These are phyloP conservation scores for Agapornis roseicollis DNA, from an alignment of 2,113 vertebrate genomes.

Conservation along the genomic window DNA sequence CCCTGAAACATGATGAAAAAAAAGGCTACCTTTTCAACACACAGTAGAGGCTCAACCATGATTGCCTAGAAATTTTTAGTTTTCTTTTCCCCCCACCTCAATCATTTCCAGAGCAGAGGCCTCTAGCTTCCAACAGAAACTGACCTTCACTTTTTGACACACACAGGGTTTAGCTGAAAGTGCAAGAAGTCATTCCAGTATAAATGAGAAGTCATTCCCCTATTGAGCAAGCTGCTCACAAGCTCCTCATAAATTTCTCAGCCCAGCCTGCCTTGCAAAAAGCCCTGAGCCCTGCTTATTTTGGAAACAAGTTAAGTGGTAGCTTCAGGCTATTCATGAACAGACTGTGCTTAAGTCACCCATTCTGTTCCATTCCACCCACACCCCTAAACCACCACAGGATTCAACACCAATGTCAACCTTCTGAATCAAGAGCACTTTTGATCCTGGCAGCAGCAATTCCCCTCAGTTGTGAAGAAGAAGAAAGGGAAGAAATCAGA, in stretches of 20 bases:
- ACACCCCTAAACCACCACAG: background rate
- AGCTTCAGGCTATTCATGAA: background rate
- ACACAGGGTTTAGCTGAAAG: background rate
- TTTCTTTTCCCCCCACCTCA: background rate
- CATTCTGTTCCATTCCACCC: background rate
- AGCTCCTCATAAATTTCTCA: background rate
- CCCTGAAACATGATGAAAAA: background rate
- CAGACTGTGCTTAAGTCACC: background rate
- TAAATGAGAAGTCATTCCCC: background rate
- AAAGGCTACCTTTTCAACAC: background rate
- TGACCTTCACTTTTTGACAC: background rate
- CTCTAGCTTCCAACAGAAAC: background rate
- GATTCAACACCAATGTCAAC: background rate
- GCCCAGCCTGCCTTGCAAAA: background rate
- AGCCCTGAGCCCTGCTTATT: background rate
- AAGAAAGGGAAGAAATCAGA: background rate
- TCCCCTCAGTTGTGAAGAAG: background rate
- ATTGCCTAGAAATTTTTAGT: background rate
- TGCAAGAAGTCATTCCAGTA: background rate
- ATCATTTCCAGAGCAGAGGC: background rate
- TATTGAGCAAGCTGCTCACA: background rate
- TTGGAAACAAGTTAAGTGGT: background rate
- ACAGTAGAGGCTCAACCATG: background rate
- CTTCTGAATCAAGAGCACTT: background rate
- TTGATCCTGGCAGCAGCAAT: background rate